Base-by-base conservation (phyloP, 2,113 vertebrate species). In the Bufo bufo region DNA sequence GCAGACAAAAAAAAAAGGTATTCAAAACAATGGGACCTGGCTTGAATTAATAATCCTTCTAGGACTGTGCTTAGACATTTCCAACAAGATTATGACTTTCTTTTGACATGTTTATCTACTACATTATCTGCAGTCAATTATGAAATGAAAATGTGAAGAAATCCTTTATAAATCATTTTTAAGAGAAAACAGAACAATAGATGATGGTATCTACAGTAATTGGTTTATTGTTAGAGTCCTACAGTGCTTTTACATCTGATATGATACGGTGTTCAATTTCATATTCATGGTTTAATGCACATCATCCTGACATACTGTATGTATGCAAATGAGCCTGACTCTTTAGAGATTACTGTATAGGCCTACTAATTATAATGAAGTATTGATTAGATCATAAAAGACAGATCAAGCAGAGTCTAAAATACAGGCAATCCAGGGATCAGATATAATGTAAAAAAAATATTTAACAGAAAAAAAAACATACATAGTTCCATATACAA, bases 101-200 rank as follows among this genome's bases (percentile, higher is more conserved):
- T 69, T 86, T 86, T 86, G 85, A 79, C 56, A 69, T 69, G 85
- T 79, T 79, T 79, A 78, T 86, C 85, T 86, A 72, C 12, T 54
- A 78, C 63, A 45, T 66, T 79, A 69, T 77, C 72, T 59, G 72
- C 74, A 85, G 58, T 85, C 71, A 63, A 85, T 63, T 85, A 85
- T 84, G 54, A 75, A 33, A 74, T 74, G 17, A 83, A 84, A 77
- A 85, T 50, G 58, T 85, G 56, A 63, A 85, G 72, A 85, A 77
- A 58, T 58, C 56, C 56, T 59, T 85, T 77, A 61, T 50, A 63
- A 85, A 85, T 86, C 56, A 86, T 77, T 52, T 33, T 47, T 71
- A 78, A 52, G 47, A 17, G 19, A 77, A 75, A 75, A 74, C 20
- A 74, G 19, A 61, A 47, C 14, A 85, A 61, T 19, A 33, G 17